These are phyloP conservation scores for Elephantulus edwardii DNA, from an alignment of 2,113 vertebrate genomes.

Conservation along the genomic window DNA sequence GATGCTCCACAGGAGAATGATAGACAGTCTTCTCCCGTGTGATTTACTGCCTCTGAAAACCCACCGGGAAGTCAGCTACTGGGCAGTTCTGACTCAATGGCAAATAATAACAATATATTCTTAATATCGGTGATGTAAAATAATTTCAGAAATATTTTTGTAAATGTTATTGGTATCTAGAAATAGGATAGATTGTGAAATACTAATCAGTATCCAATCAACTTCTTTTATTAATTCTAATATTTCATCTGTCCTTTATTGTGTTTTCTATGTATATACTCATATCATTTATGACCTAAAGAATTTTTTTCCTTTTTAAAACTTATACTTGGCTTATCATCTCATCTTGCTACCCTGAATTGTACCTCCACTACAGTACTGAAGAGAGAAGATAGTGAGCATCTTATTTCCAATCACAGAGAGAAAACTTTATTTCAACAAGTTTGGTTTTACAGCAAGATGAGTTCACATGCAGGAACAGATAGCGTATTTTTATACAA, in stretches of 20 bases:
- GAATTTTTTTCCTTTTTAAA: neutral
- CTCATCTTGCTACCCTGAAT: neutral
- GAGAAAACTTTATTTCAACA: neutral
- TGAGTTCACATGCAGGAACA: neutral
- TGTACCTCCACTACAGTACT: neutral
- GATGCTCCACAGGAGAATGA: too few relatives aligned
- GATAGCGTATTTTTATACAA: neutral
- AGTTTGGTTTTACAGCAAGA: neutral
- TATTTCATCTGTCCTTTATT: neutral
- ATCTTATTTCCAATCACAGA: neutral
- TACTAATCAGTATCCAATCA: neutral
- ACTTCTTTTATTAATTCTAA: neutral
- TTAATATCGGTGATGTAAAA: too few relatives aligned
- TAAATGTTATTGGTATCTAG: neutral
- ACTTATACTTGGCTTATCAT: neutral
- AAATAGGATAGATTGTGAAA: conserved; percentile 14
- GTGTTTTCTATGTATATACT: neutral
- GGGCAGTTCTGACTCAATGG: too few relatives aligned
- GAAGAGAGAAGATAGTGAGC: neutral
- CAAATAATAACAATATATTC: too few relatives aligned
- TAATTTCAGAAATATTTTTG: too few relatives aligned
- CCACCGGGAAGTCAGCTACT: too few relatives aligned
- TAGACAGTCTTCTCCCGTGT: too few relatives aligned
- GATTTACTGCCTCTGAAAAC: too few relatives aligned
- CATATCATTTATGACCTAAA: neutral